Base-by-base conservation (phyloP, 1,140 invertebrate species). In the Cotesia typhae region DNA sequence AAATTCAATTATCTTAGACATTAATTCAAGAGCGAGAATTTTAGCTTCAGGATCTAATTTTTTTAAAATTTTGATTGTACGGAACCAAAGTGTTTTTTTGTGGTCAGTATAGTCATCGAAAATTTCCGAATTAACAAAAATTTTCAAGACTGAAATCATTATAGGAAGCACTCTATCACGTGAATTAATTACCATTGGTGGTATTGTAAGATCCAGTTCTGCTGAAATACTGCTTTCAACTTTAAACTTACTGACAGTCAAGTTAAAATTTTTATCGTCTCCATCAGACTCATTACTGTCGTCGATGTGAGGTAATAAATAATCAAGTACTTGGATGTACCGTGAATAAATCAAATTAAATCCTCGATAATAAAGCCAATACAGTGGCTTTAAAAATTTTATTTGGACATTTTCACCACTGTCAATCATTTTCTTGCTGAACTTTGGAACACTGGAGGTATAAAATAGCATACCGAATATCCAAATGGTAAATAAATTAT, bases 401-500 rank as follows among this genome's bases (percentile, higher is more conserved):
- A 82, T 78, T 76, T 87, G 84, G 28, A 85, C 72, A 55, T 84
- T 76, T 67, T 84, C 78, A 57, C 81, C 81, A 14, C 77, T 77
- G 12, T 75, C 66, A 28, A 80, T 59, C 28, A 80, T 74, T 57
- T 77, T 66, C 38, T 77, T 61, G 59, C 76, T 81, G 20, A 81
- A 53, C 28, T 78, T 79, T 14, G 75, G 60, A 51, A 77, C 79
- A 47, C 41, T 47, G 10, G 81, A 55, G 60, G 85, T 69, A 57
- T 85, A 77, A 70, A 87, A 85, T 73, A 85, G 78, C 57, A 77
- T 76, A 6, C 83, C 84, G 75, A 85, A 87, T 4, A 87, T 67
- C 84, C 85, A 87, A 2, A 77, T 83, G n/a, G 82, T 81, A 64
- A 84, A 86, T 36, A 78, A 82, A 82, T 20, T 10, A 71, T 83